Percentiles rank a stretch among this genome's conserved stretches.
These are phyloP conservation scores for Halictus quadricinctus DNA, from an alignment of 2,888 invertebrate species.

Conservation along the genomic window DNA sequence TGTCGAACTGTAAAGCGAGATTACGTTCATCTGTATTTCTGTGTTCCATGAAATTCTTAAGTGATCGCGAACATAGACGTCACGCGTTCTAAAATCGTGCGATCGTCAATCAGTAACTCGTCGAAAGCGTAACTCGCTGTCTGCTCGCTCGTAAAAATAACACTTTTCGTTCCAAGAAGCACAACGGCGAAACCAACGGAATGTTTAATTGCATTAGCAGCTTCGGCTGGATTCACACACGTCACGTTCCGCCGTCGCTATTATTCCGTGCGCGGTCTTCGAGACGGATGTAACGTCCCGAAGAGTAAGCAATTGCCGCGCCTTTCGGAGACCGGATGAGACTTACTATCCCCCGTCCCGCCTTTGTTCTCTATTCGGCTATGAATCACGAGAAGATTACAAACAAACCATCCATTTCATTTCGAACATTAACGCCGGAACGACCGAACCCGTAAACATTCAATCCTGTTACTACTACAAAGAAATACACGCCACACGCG, in stretches of 20 bases:
- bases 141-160: background rate
- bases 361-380: conserved; percentile 25
- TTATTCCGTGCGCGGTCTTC: background rate
- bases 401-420: background rate
- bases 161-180: background rate
- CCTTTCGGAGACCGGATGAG: conserved; percentile 50
- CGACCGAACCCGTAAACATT: background rate
- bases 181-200: background rate
- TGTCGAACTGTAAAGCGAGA: background rate
- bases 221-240: conserved; percentile 3
- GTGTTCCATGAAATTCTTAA: background rate
- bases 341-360: background rate
- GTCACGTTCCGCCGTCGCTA: background rate
- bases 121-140: background rate
- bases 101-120: background rate
- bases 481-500: too few relatives aligned
- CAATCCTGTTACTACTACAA: too few relatives aligned
- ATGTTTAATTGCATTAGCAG: conserved; percentile 24
- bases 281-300: conserved; percentile 2
- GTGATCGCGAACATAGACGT: background rate
- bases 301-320: conserved; percentile 23
- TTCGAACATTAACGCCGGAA: background rate
- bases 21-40: background rate
- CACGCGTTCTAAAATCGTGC: background rate
- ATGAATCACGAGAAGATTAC: background rate